Evolutionary conservation across 2,888 invertebrate genomes (phyloP).

Genomic region (Acrocyrtus sp.): DNA sequence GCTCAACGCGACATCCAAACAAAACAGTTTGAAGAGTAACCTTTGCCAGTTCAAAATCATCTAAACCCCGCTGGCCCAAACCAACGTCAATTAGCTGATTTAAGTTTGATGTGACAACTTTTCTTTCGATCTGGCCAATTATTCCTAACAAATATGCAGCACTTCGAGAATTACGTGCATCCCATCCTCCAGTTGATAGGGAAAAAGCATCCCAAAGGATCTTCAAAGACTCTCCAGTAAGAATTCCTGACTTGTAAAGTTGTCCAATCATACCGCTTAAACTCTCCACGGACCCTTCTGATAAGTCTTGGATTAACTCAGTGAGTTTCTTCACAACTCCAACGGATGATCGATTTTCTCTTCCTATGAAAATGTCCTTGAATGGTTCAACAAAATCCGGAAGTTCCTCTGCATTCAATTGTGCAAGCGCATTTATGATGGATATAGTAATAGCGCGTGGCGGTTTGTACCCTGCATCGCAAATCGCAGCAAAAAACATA

Average conservation of each 20-base stretch:
- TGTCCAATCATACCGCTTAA: conserved; percentile 51
- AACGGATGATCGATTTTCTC: conserved; percentile 8
- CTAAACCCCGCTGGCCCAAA: conserved; percentile 47
- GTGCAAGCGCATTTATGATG: conserved; percentile 55
- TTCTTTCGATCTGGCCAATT: conserved; percentile 43
- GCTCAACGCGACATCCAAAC: conserved; percentile 46
- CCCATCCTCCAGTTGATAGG: conserved; percentile 44
- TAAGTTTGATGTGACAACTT: conserved; percentile 53
- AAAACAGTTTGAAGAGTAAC: conserved; percentile 59
- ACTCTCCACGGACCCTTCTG: conserved; percentile 46
- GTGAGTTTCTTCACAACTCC: conserved; percentile 42
- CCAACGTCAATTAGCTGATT: conserved; percentile 52
- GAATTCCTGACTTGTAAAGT: conserved; percentile 28
- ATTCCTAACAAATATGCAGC: conserved; percentile 57
- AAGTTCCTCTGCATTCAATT: conserved; percentile 39
- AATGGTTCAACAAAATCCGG: conserved; percentile 44
- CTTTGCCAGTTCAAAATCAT: conserved; percentile 52
- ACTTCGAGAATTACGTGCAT: conserved; percentile 36
- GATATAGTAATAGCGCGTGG: conserved; percentile 32
- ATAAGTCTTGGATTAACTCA: conserved; percentile 34
- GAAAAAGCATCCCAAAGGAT: conserved; percentile 59
- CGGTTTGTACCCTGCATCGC: conserved; percentile 42
- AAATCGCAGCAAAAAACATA: conserved; percentile 50
- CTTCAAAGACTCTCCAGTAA: conserved; percentile 39
- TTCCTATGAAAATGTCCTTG: conserved; percentile 48